These are phyloP conservation scores for Galagoides demidoff DNA, from an alignment of 2,797 vertebrate species.

Conservation along the genomic window DNA sequence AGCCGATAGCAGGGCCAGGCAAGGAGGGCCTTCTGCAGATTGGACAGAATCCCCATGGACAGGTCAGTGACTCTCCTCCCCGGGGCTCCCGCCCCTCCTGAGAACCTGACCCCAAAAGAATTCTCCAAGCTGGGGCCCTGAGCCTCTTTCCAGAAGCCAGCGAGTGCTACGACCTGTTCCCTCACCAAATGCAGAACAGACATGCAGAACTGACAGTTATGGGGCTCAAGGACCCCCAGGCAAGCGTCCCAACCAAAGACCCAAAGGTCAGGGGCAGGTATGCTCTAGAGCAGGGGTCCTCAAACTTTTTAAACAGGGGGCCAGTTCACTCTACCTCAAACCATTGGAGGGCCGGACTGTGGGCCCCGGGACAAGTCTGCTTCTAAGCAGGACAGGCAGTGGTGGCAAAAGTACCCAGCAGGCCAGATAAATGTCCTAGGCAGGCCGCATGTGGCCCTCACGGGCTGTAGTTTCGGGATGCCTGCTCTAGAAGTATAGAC, in stretches of 20 bases:
- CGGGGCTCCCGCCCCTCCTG: too few species aligned
- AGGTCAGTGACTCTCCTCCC: not conserved
- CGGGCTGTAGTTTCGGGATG: too few species aligned
- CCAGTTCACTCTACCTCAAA: too few species aligned
- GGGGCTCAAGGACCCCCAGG: not conserved
- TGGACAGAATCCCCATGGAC: not conserved
- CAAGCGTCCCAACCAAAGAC: not conserved
- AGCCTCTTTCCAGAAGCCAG: accelerated
- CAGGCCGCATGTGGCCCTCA: too few species aligned
- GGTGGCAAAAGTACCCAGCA: too few species aligned
- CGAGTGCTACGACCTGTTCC: not conserved
- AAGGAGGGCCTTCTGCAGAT: not conserved
- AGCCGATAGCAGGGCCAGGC: too few species aligned
- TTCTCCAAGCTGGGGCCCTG: accelerated
- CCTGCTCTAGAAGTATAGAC: not conserved
- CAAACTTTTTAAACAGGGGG: too few species aligned
- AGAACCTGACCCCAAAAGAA: not conserved
- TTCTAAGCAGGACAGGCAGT: too few species aligned
- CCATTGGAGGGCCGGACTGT: too few species aligned
- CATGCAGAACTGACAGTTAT: accelerated
- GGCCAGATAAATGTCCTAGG: too few species aligned
- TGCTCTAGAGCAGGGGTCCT: not conserved
- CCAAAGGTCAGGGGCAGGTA: not conserved
- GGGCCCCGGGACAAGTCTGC: too few species aligned
- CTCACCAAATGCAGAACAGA: accelerated